Evolutionary conservation across 2,113 vertebrate species (phyloP), one percentile per base, ranked within the genome.

Genomic region (Electrona antarctica): DNA sequence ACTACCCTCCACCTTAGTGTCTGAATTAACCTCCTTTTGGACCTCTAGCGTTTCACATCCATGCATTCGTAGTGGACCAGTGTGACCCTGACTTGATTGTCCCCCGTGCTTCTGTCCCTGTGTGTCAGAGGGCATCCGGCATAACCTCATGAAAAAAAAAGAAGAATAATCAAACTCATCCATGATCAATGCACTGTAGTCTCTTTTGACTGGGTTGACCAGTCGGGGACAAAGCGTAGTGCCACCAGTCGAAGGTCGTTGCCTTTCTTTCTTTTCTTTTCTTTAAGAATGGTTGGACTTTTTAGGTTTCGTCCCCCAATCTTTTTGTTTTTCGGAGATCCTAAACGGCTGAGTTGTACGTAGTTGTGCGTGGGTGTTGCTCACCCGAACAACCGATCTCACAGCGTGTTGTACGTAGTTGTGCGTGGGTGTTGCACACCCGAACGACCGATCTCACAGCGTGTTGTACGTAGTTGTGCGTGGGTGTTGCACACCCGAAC

Each of bases 11-110:
- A 41, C 33, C 33, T 6, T 6, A 41, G 5, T 55, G 69, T 78
- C 52, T 73, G 51, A 83, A 74, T 84, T 84, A 67, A 52, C 68
- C 21, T 52, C 54, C 64, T 72, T 21, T 78, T 72, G 71, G 69
- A 82, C 65, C 77, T 63, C 47, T 71, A 76, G 70, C 79, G 64
- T 87, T 84, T 89, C 64, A 85, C 81, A 55, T 68, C 73, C 21
- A n/a, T 67, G 73, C 78, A 82, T 88, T 82, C 79, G 85, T 80
- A 84, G 85, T 73, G 89, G 90, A 90, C 90, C 91, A 91, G 87
- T 59, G 75, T 73, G 80, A 79, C 54, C 64, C 49, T 11, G 33
- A 55, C 10, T 64, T 51, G 13, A 58, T 41, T 41, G 33, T 41
- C 12, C 28, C 59, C 1, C 12, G 5, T 8, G 41, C 70, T 49